Base-by-base conservation (phyloP, 2,113 vertebrate species). In the Hemichromis elongatus region DNA sequence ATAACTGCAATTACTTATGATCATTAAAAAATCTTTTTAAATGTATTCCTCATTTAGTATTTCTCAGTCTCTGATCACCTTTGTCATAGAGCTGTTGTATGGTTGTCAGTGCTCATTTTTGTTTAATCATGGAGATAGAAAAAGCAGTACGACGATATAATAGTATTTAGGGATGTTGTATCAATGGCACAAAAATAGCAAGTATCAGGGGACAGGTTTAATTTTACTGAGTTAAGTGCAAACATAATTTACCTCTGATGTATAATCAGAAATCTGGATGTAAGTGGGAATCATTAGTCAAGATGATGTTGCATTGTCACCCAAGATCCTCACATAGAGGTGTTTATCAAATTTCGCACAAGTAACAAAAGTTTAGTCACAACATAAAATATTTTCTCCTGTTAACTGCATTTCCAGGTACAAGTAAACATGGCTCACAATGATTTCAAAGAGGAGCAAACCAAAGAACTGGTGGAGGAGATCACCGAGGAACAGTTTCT, bases 401-500 rank as follows among this genome's bases (percentile, higher is more conserved):
- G 3, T 21, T 35, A 16, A 4, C 56, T 73, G 18, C 80, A 55
- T 73, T 73, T 24, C 24, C 61, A 94, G 93, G 33, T 28, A 45
- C 57, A 88, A 10, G 7, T 45, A 16, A 80, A 82, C 8, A 94
- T 91, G 93, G 80, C 81, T 3, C 81, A 90, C 1, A 30, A 12
- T 28, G 84, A 81, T 6, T 37, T 61, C 12, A 63, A 57, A n/a
- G 77, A 86, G 54, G 86, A 81, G 47, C 87, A 2, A 19, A 53
- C 3, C 28, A 77, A 78, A 14, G 91, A 92, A 21, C 33, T 8
- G 13, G 19, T 9, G 9, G 88, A 88, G 6, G 87, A 92, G 18
- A 79, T 87, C 10, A 86, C 87, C 1, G 96, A 96, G 86, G 95
- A 96, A 16, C 70, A 77, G 1, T 97, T 97, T 53, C 93, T 96